Percentiles rank a stretch among this genome's conserved stretches.
Evolutionary conservation across 2,888 invertebrate genomes (phyloP).

Genomic region (Enchytraeus crypticus): DNA sequence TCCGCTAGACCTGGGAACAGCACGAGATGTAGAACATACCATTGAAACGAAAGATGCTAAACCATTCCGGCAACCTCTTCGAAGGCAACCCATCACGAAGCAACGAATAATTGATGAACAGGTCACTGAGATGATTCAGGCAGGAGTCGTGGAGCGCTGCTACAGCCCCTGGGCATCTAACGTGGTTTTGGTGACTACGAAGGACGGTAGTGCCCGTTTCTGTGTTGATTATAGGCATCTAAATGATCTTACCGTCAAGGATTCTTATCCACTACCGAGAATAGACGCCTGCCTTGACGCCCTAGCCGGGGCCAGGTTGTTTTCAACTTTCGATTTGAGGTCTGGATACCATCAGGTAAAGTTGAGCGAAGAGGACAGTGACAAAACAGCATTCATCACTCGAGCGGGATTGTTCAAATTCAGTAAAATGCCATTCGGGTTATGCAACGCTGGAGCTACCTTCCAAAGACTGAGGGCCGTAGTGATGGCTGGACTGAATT

Average conservation of each 20-base stretch:
- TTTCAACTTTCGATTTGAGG: not conserved
- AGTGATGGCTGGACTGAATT: constrained; percentile 1
- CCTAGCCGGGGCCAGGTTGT: constrained; percentile 8
- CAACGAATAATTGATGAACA: constrained; percentile 8
- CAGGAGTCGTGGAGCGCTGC: no score
- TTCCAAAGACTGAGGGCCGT: constrained; percentile 1
- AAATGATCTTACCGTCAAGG: no score
- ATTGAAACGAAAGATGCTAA: not conserved
- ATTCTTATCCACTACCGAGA: no score
- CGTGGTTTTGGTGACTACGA: no score
- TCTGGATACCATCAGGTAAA: not conserved
- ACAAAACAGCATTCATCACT: not conserved
- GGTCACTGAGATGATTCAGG: no score
- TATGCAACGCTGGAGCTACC: not conserved
- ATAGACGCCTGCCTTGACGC: no score
- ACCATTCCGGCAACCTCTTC: not conserved
- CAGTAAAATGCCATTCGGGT: constrained; percentile 2
- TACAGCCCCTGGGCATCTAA: no score
- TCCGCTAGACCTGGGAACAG: not conserved
- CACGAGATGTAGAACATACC: not conserved
- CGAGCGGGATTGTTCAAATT: not conserved
- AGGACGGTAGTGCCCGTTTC: no score
- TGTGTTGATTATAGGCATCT: no score
- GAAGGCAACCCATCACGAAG: not conserved
- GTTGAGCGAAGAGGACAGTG: not conserved